Evolutionary conservation across 2,113 vertebrate genomes (phyloP).

Genomic region (Mobula birostris): DNA sequence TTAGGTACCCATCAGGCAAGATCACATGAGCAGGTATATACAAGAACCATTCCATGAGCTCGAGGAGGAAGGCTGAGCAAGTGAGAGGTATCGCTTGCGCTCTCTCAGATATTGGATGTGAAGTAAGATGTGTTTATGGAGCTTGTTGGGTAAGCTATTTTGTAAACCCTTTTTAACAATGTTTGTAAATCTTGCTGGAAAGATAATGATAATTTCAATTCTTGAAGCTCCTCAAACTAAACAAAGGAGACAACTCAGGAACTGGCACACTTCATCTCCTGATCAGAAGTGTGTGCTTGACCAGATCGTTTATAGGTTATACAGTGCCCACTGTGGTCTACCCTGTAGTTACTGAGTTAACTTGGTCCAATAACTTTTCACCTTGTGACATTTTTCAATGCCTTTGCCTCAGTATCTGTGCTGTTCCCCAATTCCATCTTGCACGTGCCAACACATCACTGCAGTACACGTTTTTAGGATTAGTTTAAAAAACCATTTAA

Average conservation of each 20-base stretch:
- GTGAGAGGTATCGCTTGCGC: not conserved
- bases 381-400: not conserved
- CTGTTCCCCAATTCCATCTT: not conserved
- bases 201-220: too few relatives aligned
- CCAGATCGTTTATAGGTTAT: not conserved
- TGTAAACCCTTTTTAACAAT: not conserved
- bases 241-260: not conserved
- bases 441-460: not conserved
- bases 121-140: not conserved
- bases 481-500: constrained; percentile 35
- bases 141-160: not conserved
- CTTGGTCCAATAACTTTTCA: not conserved
- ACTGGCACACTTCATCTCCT: not conserved
- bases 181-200: not conserved
- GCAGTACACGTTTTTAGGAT: not conserved
- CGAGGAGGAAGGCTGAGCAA: not conserved
- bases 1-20: not conserved
- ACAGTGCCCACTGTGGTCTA: not conserved
- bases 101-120: not conserved
- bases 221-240: not conserved
- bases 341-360: constrained; percentile 23
- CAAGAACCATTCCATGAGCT: not conserved
- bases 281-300: not conserved
- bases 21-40: not conserved
- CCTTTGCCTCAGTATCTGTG: constrained; percentile 2